Conservation (phyloP, 2,113 vertebrate genomes). For the Poeciliopsis prolifica region DNA sequence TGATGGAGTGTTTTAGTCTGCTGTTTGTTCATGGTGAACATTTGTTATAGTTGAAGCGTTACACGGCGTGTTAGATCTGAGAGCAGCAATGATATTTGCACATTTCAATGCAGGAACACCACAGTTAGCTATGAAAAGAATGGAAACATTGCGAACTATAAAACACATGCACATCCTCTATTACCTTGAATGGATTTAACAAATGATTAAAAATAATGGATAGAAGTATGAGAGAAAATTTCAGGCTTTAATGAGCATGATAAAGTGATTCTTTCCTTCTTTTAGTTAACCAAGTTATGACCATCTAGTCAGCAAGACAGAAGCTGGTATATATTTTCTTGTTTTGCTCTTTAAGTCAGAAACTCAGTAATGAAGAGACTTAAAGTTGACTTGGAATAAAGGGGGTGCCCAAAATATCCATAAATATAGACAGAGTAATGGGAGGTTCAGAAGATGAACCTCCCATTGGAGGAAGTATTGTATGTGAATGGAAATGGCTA, state of each 20-base stretch:
- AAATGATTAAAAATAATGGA: neutral
- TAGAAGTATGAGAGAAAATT: neutral
- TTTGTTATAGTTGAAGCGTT: neutral
- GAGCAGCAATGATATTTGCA: neutral
- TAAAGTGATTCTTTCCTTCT: neutral
- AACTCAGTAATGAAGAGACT: neutral
- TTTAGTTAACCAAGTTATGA: too few species aligned
- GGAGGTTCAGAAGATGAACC: too few species aligned
- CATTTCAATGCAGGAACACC: neutral
- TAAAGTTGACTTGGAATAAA: neutral
- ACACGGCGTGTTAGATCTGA: slow-evolving; percentile 5
- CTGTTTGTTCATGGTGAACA: neutral
- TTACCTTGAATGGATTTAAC: neutral
- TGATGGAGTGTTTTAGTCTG: neutral
- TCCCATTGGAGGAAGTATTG: too few species aligned
- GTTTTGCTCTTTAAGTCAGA: neutral
- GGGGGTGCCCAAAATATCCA: too few species aligned
- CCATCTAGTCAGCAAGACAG: neutral
- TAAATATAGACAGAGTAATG: too few species aligned
- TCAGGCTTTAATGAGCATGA: slow-evolving; percentile 1
- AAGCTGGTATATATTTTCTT: neutral
- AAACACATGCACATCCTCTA: neutral
- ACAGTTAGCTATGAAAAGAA: neutral
- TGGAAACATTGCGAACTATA: neutral
- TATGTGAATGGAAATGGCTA: too few species aligned